Evolutionary conservation across 2,888 invertebrate genomes (phyloP).

Genomic region (Tortricodes alternella): DNA sequence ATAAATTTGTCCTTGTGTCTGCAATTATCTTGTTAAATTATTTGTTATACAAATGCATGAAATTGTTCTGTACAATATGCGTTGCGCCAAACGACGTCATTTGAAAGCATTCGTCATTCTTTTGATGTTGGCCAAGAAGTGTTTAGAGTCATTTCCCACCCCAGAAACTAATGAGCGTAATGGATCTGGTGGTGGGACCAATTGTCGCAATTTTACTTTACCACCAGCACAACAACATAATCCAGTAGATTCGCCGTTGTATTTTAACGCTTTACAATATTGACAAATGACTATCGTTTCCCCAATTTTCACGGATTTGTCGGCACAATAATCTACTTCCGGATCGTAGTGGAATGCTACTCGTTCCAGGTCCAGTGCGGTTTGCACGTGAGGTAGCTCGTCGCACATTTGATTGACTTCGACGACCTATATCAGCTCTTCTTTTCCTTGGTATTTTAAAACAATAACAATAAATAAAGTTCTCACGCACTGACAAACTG

Average conservation of each 20-base stretch:
- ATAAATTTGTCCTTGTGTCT: slow-evolving; percentile 32
- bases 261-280: slow-evolving; percentile 45
- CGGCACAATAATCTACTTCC: slow-evolving; percentile 33
- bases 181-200: slow-evolving; percentile 34
- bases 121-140: slow-evolving; percentile 38
- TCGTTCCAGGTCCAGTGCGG: slow-evolving; percentile 7
- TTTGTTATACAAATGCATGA: too few species aligned
- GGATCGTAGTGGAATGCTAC: slow-evolving; percentile 33
- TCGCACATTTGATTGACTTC: too few species aligned
- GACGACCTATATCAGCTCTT: too few species aligned
- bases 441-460: too few species aligned
- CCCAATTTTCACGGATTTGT: slow-evolving; percentile 36
- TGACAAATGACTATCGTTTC: slow-evolving; percentile 36
- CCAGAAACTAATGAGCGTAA: slow-evolving; percentile 33
- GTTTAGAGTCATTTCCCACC: slow-evolving; percentile 32
- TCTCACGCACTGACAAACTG: too few species aligned
- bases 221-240: slow-evolving; percentile 44
- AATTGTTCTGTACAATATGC: slow-evolving; percentile 1
- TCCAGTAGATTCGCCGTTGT: slow-evolving; percentile 42
- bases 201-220: slow-evolving; percentile 42
- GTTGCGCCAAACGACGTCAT: slow-evolving; percentile 14
- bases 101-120: not conserved
- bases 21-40: too few species aligned
- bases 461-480: too few species aligned
- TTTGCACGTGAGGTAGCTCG: too few species aligned